A percentile compares a stretch with the other conserved stretches of the same genome.
Evolutionary conservation across 2,888 invertebrate species (phyloP).

Genomic region (Leuctra nigra): DNA sequence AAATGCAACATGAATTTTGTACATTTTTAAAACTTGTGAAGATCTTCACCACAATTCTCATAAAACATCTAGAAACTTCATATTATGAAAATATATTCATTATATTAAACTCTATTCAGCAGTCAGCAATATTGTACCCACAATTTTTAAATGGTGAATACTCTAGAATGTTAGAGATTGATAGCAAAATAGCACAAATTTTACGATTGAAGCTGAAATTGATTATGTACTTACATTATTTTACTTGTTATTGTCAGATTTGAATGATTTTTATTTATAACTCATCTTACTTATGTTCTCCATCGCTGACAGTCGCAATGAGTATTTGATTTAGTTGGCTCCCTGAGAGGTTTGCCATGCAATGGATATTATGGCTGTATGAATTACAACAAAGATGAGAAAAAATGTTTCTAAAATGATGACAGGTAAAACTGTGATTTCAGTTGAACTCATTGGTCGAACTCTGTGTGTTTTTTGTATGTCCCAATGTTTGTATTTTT

Average conservation of each 20-base stretch:
- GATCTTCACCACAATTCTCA: background rate
- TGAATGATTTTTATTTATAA: no score
- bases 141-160: no score
- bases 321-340: no score
- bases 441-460: no score
- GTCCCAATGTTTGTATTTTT: slow-evolving; percentile 42
- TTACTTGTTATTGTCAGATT: no score
- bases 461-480: slow-evolving; percentile 28
- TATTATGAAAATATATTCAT: background rate
- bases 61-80: background rate
- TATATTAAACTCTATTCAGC: background rate
- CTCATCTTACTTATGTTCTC: no score
- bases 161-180: background rate
- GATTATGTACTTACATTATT: no score
- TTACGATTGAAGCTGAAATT: no score
- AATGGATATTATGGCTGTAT: background rate
- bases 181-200: background rate
- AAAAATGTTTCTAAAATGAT: background rate
- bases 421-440: slow-evolving; percentile 25
- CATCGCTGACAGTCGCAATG: no score
- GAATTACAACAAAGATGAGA: slow-evolving; percentile 2
- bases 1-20: background rate
- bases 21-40: slow-evolving; percentile 1
- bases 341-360: no score
- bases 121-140: background rate